Evolutionary conservation across 2,797 vertebrate species (phyloP).

Genomic region (Pantherophis alleghaniensis): DNA sequence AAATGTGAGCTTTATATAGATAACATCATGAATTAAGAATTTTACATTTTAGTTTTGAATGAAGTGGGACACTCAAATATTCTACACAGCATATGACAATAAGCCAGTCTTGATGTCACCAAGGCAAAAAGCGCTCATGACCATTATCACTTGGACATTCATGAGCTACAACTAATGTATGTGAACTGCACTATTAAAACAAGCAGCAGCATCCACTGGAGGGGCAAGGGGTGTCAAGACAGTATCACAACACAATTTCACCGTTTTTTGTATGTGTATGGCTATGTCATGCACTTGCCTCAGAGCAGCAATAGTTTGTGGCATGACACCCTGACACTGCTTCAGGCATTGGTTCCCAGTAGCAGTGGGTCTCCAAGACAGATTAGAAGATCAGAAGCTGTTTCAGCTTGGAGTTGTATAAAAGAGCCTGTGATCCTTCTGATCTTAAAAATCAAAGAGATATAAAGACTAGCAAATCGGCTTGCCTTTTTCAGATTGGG

Average conservation of each 20-base stretch:
- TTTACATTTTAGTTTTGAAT: neutral
- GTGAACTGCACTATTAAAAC: neutral
- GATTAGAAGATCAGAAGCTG: neutral
- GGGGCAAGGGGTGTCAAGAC: neutral
- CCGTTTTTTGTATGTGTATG: neutral
- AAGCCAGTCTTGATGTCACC: neutral
- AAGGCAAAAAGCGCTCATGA: neutral
- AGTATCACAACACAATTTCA: neutral
- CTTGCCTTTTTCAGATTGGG: neutral
- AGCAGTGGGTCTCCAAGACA: neutral
- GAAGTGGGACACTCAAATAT: neutral
- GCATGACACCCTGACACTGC: neutral
- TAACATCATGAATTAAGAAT: neutral
- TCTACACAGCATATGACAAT: neutral
- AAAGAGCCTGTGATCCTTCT: neutral
- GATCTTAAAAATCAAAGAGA: neutral
- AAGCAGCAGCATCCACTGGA: neutral
- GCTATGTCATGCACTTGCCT: neutral
- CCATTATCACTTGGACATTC: neutral
- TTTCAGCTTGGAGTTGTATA: neutral
- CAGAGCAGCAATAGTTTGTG: neutral
- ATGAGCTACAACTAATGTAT: neutral
- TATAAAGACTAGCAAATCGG: neutral
- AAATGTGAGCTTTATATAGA: neutral
- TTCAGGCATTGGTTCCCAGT: neutral